Evolutionary conservation across 2,888 invertebrate genomes (phyloP), one percentile per base, ranked within the genome.

Genomic region (Pheosia tremula): DNA sequence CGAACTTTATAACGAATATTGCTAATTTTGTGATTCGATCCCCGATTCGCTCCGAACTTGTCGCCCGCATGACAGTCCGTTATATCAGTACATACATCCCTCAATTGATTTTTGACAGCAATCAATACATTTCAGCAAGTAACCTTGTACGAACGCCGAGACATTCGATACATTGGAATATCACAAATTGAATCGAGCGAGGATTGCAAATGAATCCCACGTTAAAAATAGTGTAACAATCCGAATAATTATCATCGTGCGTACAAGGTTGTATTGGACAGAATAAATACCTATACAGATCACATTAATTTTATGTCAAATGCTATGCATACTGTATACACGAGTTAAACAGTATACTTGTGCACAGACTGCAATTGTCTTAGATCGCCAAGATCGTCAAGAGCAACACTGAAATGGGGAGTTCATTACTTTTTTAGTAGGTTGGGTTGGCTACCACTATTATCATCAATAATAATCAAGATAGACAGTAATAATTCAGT

Each of bases 51-150:
- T 50, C 24, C 50, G 50, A 10, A 24, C 58, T 11, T 4, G 60
- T 56, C 73, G 65, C 62, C 64, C 63, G 61, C 70, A 60, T 50
- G 24, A 56, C 60, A 65, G 43, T 61, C 57, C 52, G 37, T 52
- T 13, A 52, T 54, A 58, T 24, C 36, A 5, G 49, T 60, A 55
- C n/a, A 36, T 56, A 57, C 45, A 47, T n/a, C 4, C 41, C 58
- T 49, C 56, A 50, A 64, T 62, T 62, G 61, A 75, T 64, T 72
- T 67, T 68, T 55, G 58, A 64, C 63, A 69, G 54, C 53, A 59
- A 4, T 36, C 56, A 53, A 64, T 52, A 36, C 56, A 38, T 39
- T 11, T 45, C 47, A 38, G 53, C 24, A 57, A 39, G 0, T 7
- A 58, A 62, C 60, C 45, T 59, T 62, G 50, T 47, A 56, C 37